Evolutionary conservation across 2,113 vertebrate genomes (phyloP).

Genomic region (Burhinus oedicnemus): DNA sequence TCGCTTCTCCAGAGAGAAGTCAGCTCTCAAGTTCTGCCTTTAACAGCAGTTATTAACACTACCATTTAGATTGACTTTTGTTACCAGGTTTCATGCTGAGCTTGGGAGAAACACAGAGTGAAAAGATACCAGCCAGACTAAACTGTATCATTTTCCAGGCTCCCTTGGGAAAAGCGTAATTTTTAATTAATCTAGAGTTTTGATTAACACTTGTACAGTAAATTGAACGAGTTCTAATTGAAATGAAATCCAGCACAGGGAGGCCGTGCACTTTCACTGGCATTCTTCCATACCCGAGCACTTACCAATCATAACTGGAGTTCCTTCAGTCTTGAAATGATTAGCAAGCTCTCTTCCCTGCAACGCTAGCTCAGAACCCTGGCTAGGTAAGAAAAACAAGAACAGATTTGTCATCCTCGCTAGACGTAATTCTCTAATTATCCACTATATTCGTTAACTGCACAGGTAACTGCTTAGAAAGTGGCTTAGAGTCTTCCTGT

Average conservation of each 20-base stretch:
- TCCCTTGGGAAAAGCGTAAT: neutral
- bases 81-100: neutral
- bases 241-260: neutral
- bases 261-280: neutral
- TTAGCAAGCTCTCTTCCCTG: slow-evolving; percentile 90
- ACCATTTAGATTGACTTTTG: neutral
- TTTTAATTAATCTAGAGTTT: neutral
- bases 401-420: neutral
- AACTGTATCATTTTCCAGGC: neutral
- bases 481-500: neutral
- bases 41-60: neutral
- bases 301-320: slow-evolving; percentile 96
- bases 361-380: slow-evolving; percentile 87
- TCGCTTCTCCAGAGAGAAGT: neutral
- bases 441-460: neutral
- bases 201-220: neutral
- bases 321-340: slow-evolving; percentile 91
- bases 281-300: neutral
- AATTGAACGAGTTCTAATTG: neutral
- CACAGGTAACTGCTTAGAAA: neutral
- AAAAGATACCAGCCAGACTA: neutral
- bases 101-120: neutral
- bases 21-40: neutral
- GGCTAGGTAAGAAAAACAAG: slow-evolving; percentile 75
- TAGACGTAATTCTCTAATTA: neutral